phyloP scores from a whole-genome alignment of 2,888 invertebrate genomes.

The Perdita meconis region DNA sequence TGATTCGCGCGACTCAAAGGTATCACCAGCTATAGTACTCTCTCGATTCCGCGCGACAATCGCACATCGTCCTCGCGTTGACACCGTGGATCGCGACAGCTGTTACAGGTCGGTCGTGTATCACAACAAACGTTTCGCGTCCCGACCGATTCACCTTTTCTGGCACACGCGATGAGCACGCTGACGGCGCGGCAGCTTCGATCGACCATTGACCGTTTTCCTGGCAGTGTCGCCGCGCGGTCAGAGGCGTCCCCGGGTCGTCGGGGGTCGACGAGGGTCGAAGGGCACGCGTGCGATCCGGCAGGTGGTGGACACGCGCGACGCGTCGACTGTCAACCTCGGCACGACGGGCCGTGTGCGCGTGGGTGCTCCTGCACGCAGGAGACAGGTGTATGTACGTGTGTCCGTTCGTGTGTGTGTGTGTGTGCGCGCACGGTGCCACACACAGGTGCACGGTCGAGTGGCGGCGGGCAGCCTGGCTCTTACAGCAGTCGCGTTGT shows the following conservation, averaged over 20 bases:
- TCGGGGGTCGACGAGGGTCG: background rate
- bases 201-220: constrained; percentile 29
- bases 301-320: constrained; percentile 63
- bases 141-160: background rate
- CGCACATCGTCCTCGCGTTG: background rate
- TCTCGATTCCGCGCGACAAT: background rate
- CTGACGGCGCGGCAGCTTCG: background rate
- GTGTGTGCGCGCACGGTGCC: constrained; percentile 11
- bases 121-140: constrained; percentile 22
- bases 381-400: constrained; percentile 7
- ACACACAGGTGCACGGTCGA: constrained; percentile 50
- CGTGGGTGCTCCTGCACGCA: constrained; percentile 11
- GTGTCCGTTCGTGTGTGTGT: too few relatives aligned
- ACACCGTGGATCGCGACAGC: constrained; percentile 26
- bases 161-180: constrained; percentile 5
- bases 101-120: constrained; percentile 13
- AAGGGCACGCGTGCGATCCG: constrained; percentile 52
- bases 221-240: constrained; percentile 12
- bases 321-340: constrained; percentile 16
- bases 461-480: constrained; percentile 70
- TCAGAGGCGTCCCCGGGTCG: constrained; percentile 11
- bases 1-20: background rate
- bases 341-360: background rate
- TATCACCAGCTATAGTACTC: constrained; percentile 20
- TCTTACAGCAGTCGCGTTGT: constrained; percentile 82